A percentile compares a stretch with the other conserved stretches of the same genome.
Conservation (phyloP, 2,113 vertebrate species). For the Pedionomus torquatus region DNA sequence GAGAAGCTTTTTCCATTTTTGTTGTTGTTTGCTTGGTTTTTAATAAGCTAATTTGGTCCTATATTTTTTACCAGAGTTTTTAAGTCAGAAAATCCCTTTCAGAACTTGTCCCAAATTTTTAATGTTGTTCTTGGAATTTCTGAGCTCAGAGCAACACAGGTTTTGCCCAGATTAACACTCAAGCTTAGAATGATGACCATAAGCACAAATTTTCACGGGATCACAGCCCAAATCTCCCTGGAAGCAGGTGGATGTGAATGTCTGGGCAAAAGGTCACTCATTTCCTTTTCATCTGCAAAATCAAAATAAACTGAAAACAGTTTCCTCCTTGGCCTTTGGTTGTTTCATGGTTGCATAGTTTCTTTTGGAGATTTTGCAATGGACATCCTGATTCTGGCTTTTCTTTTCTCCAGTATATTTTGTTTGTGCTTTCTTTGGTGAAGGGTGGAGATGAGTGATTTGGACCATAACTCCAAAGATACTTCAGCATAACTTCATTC, state of each 20-base stretch:
- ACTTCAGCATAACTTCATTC: constrained; percentile 23
- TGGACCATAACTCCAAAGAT: not conserved
- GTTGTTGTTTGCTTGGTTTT: not conserved
- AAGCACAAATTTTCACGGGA: not conserved
- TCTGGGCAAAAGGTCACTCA: not conserved
- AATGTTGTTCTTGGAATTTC: not conserved
- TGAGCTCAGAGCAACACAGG: not conserved
- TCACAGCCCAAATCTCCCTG: not conserved
- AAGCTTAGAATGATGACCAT: not conserved
- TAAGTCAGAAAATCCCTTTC: not conserved
- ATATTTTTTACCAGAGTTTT: not conserved
- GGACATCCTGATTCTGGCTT: not conserved
- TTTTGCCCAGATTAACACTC: not conserved
- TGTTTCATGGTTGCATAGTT: not conserved
- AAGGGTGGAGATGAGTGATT: not conserved
- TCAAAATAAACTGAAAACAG: not conserved
- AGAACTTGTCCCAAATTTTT: not conserved
- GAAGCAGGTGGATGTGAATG: constrained; percentile 20
- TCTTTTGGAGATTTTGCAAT: not conserved
- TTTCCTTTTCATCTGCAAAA: constrained; percentile 6
- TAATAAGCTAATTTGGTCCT: not conserved
- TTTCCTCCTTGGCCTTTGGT: constrained; percentile 14
- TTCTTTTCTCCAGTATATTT: not conserved
- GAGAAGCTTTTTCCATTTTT: not conserved
- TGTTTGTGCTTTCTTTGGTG: not conserved